Percentiles rank a stretch among this genome's conserved stretches.
Conservation (phyloP, 2,888 invertebrate species). For the Pollenia griseotomentosa region DNA sequence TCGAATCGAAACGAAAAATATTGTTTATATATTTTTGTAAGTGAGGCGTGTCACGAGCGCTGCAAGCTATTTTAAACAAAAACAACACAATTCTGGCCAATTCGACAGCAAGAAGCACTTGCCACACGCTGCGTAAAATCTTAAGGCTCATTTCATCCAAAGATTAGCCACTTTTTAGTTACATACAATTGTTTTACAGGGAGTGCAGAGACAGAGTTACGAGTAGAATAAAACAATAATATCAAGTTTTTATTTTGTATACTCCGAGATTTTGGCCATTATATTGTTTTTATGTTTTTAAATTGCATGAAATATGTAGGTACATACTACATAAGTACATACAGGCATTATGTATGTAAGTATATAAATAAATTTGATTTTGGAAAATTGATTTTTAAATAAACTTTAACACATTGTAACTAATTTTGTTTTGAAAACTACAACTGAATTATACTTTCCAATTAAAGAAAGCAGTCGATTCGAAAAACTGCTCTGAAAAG, state of each 20-base stretch:
- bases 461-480: too few species aligned
- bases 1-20: conserved; percentile 42
- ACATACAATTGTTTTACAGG: conserved; percentile 20
- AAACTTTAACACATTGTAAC: conserved; percentile 20
- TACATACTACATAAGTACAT: too few species aligned
- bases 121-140: conserved; percentile 74
- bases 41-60: conserved; percentile 75
- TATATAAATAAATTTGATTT: neutral
- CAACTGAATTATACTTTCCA: too few species aligned
- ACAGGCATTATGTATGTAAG: too few species aligned
- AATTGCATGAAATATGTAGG: conserved; percentile 1
- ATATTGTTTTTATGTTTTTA: neutral
- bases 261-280: neutral
- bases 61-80: conserved; percentile 66
- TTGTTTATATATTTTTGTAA: conserved; percentile 60
- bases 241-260: neutral
- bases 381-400: neutral
- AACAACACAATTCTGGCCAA: conserved; percentile 65
- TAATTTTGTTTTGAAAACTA: conserved; percentile 5
- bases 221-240: neutral
- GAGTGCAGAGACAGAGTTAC: neutral
- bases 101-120: conserved; percentile 74
- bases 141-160: conserved; percentile 72
- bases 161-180: conserved; percentile 72
- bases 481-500: too few species aligned